Evolutionary conservation across 2,113 vertebrate species (phyloP), one percentile per base, ranked within the genome.

Genomic region (Petaurus breviceps): DNA sequence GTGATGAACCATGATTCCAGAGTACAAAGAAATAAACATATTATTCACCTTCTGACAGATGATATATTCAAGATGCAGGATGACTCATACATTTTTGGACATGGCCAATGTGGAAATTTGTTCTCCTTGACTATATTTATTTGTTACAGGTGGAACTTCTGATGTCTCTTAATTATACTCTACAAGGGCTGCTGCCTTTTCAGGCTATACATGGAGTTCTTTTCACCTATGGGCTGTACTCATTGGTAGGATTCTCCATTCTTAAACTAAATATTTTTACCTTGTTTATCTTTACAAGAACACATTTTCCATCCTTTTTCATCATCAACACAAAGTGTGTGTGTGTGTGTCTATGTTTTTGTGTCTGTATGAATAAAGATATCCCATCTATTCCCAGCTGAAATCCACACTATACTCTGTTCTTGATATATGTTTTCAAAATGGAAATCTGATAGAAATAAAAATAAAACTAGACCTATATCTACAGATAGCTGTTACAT

Each of bases 401-500:
- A 37, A 68, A 68, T 68, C 37, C 61, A 37, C 31, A 16, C 28
- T 37, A 6, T 3, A 1, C 61, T 84, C 31, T 77, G 19, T 10
- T 25, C 7, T 8, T 0, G 4, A 90, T 92, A 28, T 14, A 8
- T 37, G n/a, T 61, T 46, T 14, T 6, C 3, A 0, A 5, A 53
- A 46, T 5, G 3, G 51, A 55, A 46, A 37, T 3, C 0, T 28
- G 37, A 12, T 28, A 2, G 92, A 24, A 11, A 5, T 16, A 3
- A 51, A 43, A 2, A 1, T 91, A 47, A 68, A 4, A 91, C 91
- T 0, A n/a, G 24, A 11, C 26, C 25, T 11, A 43, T 9, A 0
- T 0, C 25, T 16, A 2, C 49, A 1, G 26, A 0, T 0, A 23
- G 51, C 1, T 0, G 2, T 0, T 8, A 84, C 0, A 0, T 3